Base-by-base conservation (phyloP, 2,113 vertebrate genomes). In the Cephalopholis sonnerati region DNA sequence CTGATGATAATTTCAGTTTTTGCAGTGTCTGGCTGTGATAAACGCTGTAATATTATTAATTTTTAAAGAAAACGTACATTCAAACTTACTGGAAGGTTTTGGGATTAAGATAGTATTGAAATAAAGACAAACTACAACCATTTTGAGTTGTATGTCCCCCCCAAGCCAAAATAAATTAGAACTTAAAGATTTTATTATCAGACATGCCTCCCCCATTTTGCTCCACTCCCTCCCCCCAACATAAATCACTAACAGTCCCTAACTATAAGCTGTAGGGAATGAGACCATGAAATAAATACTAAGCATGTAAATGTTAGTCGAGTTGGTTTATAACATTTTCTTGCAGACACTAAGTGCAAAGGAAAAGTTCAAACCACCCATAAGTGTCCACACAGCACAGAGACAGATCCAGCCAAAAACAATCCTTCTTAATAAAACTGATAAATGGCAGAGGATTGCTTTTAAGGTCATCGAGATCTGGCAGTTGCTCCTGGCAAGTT, bases 391-490 rank as follows among this genome's bases (percentile, higher is more conserved):
- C n/a, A n/a, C 66, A 74, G 48, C 69, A 62, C 69, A 67, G 75
- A 86, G 79, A 73, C 58, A 53, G 76, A 77, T 50, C 51, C 13
- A 32, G 74, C 83, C 67, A 81, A 76, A 58, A 24, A 25, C 70
- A 71, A 81, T 89, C 68, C 70, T 74, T 91, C 87, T 85, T 78
- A 81, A 83, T 91, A 87, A 83, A 90, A 81, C 76, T 92, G 90
- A 93, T 81, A 81, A 89, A 92, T 88, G 83, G 62, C 50, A 65
- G 54, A 63, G 63, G 67, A 83, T 77, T 83, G 79, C 74, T 83
- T 92, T 91, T 91, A 93, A 93, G 91, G 90, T 94, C 88, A 91
- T 69, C 4, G n/a, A 61, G 79, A 91, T 86, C 89, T 75, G 84
- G 81, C 83, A 82, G 79, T 53, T 76, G 75, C 82, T 86, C 57